Base-by-base conservation (phyloP, 2,113 vertebrate species). In the Calidris pygmaea region DNA sequence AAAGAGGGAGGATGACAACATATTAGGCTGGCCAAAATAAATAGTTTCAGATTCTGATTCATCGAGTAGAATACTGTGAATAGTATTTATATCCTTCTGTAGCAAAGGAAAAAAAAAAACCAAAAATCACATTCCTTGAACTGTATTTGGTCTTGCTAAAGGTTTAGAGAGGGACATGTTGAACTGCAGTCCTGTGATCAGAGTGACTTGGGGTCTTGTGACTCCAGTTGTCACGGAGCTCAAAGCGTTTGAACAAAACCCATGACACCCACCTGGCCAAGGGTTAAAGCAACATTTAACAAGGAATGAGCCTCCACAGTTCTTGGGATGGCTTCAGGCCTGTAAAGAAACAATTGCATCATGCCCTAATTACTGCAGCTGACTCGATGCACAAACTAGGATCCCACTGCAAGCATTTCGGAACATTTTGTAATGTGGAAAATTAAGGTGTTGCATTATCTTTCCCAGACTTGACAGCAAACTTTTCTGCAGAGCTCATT, bases 331-430 rank as follows among this genome's bases (percentile, higher is more conserved):
- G 82, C 77, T 85, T 85, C 74, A 91, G 72, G 78, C 59, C 75
- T n/a, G 6, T 56, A 62, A 92, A 85, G 68, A 95, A 96, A 95
- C 86, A 93, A 90, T 94, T 91, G 88, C 56, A 90, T 83, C 68
- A 91, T 3, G 55, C 66, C 84, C 81, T 85, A 89, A 89, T 85
- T 96, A 82, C 66, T 86, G 22, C 78, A 95, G 55, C 34, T 84
- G 79, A 90, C 73, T 77, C 17, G 1, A 45, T n/a, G 39, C 52
- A 75, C 10, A 11, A 76, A 67, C 45, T 82, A 55, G 37, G 82
- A 83, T 95, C 59, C 47, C 45, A 89, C 86, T 82, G 84, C 81
- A 89, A 86, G 87, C 59, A 56, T 78, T 86, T 89, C 75, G 90
- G 91, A 78, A 94, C 29, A 37, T 85, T 94, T 80, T 68, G 66